Evolutionary conservation across 2,113 vertebrate genomes (phyloP).

Genomic region (Haplochromis vanheusdeni): DNA sequence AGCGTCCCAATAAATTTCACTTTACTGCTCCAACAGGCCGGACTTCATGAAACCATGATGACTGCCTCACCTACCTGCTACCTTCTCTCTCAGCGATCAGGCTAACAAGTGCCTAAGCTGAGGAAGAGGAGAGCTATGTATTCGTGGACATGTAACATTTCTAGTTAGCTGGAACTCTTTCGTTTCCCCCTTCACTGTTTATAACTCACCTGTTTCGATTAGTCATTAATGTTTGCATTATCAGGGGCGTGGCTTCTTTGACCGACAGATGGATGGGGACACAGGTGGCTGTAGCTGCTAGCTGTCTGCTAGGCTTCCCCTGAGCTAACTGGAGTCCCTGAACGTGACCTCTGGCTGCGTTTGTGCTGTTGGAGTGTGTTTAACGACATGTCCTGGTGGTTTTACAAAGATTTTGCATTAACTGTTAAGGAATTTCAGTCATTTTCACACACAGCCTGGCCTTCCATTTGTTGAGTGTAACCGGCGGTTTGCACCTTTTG

Average conservation of each 20-base stretch:
- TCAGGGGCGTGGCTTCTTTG: neutral
- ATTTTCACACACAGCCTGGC: rapidly evolving
- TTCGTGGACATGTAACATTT: neutral
- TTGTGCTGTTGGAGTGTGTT: neutral
- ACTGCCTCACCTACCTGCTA: neutral
- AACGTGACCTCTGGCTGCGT: neutral
- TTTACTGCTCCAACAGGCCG: neutral
- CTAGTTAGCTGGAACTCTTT: neutral
- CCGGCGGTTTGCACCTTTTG: neutral
- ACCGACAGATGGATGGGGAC: neutral
- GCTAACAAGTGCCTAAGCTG: neutral
- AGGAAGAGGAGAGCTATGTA: neutral
- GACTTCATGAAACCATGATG: neutral
- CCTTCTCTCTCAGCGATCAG: neutral
- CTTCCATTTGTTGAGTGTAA: neutral
- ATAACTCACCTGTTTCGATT: neutral
- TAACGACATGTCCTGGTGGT: neutral
- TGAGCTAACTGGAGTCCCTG: neutral
- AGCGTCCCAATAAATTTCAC: neutral
- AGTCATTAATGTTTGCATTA: neutral
- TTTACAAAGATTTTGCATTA: neutral
- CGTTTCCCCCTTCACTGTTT: neutral
- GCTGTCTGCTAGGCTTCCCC: neutral
- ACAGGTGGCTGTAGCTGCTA: neutral
- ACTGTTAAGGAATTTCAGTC: neutral